These are phyloP conservation scores for Anastrepha ludens DNA, from an alignment of 1,140 invertebrate species.

Conservation along the genomic window DNA sequence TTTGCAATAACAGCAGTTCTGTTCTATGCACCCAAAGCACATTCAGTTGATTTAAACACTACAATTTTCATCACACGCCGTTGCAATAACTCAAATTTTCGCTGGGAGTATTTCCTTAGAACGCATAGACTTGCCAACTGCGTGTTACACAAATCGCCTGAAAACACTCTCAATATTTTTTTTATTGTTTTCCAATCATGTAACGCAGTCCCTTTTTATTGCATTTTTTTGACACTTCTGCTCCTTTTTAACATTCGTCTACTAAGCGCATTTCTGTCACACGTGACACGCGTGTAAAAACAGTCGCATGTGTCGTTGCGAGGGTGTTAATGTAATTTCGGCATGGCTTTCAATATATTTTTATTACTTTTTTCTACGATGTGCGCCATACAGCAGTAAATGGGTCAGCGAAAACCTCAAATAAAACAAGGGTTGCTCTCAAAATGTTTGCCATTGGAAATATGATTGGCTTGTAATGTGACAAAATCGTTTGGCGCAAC, in stretches of 20 bases:
- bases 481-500: too few relatives aligned
- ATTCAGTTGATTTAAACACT: slow-evolving; percentile 12
- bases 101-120: too few relatives aligned
- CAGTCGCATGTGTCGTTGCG: slow-evolving; percentile 9
- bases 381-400: neutral
- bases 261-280: slow-evolving; percentile 5
- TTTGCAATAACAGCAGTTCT: neutral
- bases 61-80: neutral
- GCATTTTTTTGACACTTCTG: neutral
- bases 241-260: neutral
- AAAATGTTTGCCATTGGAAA: neutral
- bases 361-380: neutral
- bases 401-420: neutral
- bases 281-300: slow-evolving; percentile 8
- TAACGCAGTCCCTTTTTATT: neutral
- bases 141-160: neutral
- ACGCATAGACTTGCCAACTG: too few relatives aligned
- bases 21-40: neutral
- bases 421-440: neutral
- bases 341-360: neutral
- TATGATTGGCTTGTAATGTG: too few relatives aligned
- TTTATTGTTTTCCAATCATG: slow-evolving; percentile 6
- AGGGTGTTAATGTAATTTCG: slow-evolving; percentile 32
- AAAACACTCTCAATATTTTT: neutral
- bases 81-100: neutral